These are phyloP conservation scores for Pristionchus exspectatus DNA, from an alignment of 2,888 invertebrate species.

Conservation along the genomic window DNA sequence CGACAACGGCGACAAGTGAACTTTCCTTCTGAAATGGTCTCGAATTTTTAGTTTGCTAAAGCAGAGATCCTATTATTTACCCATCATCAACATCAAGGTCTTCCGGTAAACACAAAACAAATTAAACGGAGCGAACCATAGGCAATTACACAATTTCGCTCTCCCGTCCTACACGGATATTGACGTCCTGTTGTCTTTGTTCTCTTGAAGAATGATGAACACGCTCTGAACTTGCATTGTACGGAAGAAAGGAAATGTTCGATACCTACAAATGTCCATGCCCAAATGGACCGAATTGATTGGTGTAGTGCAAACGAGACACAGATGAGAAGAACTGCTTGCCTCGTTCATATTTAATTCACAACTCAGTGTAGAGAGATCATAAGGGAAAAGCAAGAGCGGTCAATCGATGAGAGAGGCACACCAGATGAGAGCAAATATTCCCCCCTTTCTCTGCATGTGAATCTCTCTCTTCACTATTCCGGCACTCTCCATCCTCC, in stretches of 20 bases:
- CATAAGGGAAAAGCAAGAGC: neutral
- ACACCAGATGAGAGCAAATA: conserved; percentile 3
- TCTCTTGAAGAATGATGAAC: conserved; percentile 13
- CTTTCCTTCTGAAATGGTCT: neutral
- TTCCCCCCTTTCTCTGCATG: neutral
- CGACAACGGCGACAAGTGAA: conserved; percentile 1
- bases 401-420: neutral
- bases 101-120: too few relatives aligned
- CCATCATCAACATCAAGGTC: too few relatives aligned
- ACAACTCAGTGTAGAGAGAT: neutral
- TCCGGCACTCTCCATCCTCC: neutral
- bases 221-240: neutral
- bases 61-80: too few relatives aligned
- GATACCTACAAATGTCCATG: conserved; percentile 20
- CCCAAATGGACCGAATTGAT: neutral
- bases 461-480: neutral
- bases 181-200: neutral
- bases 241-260: neutral
- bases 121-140: neutral
- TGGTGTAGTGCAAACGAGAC: neutral
- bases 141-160: neutral
- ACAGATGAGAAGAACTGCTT: neutral
- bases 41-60: too few relatives aligned
- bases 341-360: neutral
- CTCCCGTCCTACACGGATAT: neutral